phyloP scores from a whole-genome alignment of 2,113 vertebrate species.

The Labeo catla region DNA sequence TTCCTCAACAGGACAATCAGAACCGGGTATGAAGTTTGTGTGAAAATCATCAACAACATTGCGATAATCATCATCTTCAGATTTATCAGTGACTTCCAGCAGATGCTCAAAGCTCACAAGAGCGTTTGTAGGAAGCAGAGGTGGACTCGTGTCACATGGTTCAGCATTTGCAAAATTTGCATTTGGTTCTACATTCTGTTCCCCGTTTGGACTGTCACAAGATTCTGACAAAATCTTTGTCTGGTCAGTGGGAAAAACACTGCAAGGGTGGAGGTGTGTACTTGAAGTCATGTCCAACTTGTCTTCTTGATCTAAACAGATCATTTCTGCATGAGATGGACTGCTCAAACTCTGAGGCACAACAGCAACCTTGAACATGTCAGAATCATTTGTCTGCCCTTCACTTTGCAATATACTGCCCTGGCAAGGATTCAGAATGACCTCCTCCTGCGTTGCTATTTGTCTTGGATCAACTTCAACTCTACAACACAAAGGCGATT shows the following conservation, averaged over 20 bases:
- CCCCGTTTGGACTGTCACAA: conserved; percentile 4
- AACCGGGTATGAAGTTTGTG: not conserved
- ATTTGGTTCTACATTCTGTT: conserved; percentile 15
- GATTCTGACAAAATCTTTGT: not conserved
- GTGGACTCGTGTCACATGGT: conserved; percentile 1
- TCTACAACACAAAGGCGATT: not conserved
- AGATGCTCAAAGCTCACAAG: not conserved
- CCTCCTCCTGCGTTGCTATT: not conserved
- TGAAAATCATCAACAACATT: not conserved
- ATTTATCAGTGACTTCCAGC: not conserved
- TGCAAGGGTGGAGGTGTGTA: not conserved
- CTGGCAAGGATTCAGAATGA: not conserved
- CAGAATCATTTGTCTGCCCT: not conserved
- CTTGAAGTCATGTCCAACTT: not conserved
- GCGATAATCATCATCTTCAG: not conserved
- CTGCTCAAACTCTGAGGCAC: not conserved
- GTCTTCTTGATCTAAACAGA: conserved; percentile 16
- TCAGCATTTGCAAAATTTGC: not conserved
- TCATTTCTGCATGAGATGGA: not conserved
- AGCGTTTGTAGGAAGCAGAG: not conserved
- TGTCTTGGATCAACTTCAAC: not conserved
- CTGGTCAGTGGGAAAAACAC: conserved; percentile 1
- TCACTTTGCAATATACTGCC: not conserved
- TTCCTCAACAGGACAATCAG: not conserved
- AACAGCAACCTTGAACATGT: not conserved